Conservation (phyloP, 2,888 invertebrate species). For the Drosophila borealis region DNA sequence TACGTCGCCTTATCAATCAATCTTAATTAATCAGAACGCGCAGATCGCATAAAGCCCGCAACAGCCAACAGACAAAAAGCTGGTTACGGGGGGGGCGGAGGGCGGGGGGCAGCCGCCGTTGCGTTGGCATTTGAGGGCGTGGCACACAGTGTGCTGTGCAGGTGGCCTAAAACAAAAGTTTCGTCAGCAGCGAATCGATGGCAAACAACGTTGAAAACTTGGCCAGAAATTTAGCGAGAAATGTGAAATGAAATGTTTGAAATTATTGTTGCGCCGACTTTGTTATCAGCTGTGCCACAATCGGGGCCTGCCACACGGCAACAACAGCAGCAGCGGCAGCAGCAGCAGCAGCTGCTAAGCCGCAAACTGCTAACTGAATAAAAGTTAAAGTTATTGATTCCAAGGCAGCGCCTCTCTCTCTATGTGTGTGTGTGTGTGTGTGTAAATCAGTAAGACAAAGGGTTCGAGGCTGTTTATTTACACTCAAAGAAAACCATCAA, state of each 20-base stretch:
- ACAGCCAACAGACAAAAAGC: slow-evolving; percentile 36
- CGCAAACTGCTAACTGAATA: slow-evolving; percentile 40
- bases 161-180: slow-evolving; percentile 65
- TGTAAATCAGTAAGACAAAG: slow-evolving; percentile 7
- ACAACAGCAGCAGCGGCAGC: slow-evolving; percentile 20
- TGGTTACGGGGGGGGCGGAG: slow-evolving; percentile 1
- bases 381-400: slow-evolving; percentile 51
- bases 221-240: slow-evolving; percentile 18
- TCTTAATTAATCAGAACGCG: slow-evolving; percentile 84
- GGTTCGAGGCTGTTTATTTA: not conserved
- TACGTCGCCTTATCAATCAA: slow-evolving; percentile 82
- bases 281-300: slow-evolving; percentile 49
- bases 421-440: not conserved
- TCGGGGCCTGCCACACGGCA: slow-evolving; percentile 29
- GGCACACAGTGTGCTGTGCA: slow-evolving; percentile 45
- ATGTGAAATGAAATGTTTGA: slow-evolving; percentile 50
- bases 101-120: not conserved
- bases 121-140: slow-evolving; percentile 32
- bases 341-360: slow-evolving; percentile 19
- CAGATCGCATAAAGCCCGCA: slow-evolving; percentile 76
- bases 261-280: slow-evolving; percentile 39
- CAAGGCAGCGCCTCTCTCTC: not conserved
- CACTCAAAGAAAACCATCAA: not conserved
- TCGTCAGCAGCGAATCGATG: slow-evolving; percentile 70
- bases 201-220: slow-evolving; percentile 34